Percentiles rank a stretch among this genome's conserved stretches.
phyloP scores from a whole-genome alignment of 2,888 invertebrate species.

The Gortyna flavago region DNA sequence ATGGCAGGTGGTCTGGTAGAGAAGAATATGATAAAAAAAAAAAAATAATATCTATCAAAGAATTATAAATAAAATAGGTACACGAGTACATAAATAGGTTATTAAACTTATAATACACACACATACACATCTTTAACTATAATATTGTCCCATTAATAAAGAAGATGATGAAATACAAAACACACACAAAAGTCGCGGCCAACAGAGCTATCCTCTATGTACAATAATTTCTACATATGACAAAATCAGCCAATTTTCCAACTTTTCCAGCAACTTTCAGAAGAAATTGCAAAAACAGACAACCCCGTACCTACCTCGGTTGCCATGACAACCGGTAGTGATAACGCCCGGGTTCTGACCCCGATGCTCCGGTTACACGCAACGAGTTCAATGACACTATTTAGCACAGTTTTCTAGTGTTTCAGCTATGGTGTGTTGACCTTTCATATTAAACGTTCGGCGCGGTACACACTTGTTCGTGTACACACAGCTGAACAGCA shows the following conservation, averaged over 20 bases:
- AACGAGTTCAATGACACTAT: slow-evolving; percentile 56
- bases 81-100: no score
- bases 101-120: no score
- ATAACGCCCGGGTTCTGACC: slow-evolving; percentile 61
- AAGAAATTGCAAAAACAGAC: slow-evolving; percentile 32
- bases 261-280: slow-evolving; percentile 1
- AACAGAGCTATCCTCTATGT: no score
- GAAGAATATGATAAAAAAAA: no score
- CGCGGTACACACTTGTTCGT: neutral
- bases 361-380: slow-evolving; percentile 44
- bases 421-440: slow-evolving; percentile 54
- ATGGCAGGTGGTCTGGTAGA: no score
- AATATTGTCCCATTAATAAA: no score
- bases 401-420: slow-evolving; percentile 62
- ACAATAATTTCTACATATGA: no score
- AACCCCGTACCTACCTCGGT: slow-evolving; percentile 40
- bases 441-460: slow-evolving; percentile 34
- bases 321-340: slow-evolving; percentile 55
- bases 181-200: no score
- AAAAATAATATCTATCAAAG: no score
- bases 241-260: neutral
- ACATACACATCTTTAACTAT: no score
- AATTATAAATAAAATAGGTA: no score
- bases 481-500: neutral
- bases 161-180: no score